phyloP scores from a whole-genome alignment of 2,113 vertebrate species.

The Genyomyrus donnyi region DNA sequence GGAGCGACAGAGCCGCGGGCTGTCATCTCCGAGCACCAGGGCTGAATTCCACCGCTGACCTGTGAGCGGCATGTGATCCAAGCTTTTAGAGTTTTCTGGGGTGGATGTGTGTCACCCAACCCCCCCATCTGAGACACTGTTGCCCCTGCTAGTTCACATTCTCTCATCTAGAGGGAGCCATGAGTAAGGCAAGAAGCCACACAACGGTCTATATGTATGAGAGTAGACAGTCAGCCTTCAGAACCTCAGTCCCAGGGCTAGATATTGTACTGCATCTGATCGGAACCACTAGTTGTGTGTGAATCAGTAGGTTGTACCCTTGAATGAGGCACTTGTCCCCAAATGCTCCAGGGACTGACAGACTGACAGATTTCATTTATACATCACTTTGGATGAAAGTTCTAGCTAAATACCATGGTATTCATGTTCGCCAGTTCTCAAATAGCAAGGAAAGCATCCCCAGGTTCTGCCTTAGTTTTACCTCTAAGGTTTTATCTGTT shows the following conservation, averaged over 20 bases:
- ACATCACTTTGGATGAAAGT: background rate
- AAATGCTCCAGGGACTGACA: background rate
- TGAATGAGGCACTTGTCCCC: background rate
- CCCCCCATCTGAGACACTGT: background rate
- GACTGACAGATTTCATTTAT: background rate
- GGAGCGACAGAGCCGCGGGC: background rate
- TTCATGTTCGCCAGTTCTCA: background rate
- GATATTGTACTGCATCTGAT: background rate
- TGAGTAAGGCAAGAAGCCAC: background rate
- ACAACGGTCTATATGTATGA: background rate
- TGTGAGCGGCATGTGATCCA: background rate
- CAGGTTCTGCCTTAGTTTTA: background rate
- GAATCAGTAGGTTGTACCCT: background rate
- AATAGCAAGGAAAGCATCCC: background rate
- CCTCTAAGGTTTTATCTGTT: background rate
- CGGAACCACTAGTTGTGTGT: background rate
- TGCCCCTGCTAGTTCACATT: background rate
- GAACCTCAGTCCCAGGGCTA: background rate
- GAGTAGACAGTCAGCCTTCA: background rate
- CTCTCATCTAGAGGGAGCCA: background rate
- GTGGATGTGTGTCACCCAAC: background rate
- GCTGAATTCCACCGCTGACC: background rate
- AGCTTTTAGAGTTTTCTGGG: background rate
- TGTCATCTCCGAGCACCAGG: background rate
- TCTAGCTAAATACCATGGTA: background rate